These are phyloP conservation scores for Timema cristinae DNA, from an alignment of 2,888 invertebrate genomes.

Conservation along the genomic window DNA sequence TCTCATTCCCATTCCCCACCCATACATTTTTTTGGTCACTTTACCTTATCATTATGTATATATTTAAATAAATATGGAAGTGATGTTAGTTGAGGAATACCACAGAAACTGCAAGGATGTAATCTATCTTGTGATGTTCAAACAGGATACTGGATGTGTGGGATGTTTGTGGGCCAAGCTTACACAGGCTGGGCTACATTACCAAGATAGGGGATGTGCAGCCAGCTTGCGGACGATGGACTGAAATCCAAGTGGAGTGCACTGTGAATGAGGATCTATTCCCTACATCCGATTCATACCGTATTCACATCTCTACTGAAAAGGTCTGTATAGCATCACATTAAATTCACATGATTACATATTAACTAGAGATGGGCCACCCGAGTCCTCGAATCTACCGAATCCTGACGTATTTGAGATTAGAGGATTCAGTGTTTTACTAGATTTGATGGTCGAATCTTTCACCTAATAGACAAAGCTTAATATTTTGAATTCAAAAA, in stretches of 20 bases:
- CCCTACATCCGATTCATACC: conserved; percentile 48
- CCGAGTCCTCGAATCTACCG: too few relatives aligned
- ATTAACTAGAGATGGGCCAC: too few relatives aligned
- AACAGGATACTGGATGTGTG: conserved; percentile 50
- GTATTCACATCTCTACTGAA: conserved; percentile 49
- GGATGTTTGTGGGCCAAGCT: conserved; percentile 48
- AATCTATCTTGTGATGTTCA: neutral
- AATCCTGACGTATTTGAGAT: too few relatives aligned
- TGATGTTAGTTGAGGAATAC: too few relatives aligned
- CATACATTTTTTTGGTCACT: too few relatives aligned
- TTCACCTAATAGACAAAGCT: too few relatives aligned
- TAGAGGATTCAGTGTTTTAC: neutral
- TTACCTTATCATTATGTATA: too few relatives aligned
- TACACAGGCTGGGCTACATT: conserved; percentile 47
- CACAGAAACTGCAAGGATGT: too few relatives aligned
- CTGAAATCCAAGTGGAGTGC: conserved; percentile 50
- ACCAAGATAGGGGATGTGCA: conserved; percentile 48
- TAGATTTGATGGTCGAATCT: too few relatives aligned
- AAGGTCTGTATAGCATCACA: conserved; percentile 39
- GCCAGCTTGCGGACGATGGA: conserved; percentile 43
- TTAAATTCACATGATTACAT: neutral
- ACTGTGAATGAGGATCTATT: conserved; percentile 51
- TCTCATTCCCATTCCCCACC: too few relatives aligned
- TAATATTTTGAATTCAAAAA: too few relatives aligned
- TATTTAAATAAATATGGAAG: too few relatives aligned